These are phyloP conservation scores for Sandelia bainsii DNA, from an alignment of 2,797 vertebrate species.

Conservation along the genomic window DNA sequence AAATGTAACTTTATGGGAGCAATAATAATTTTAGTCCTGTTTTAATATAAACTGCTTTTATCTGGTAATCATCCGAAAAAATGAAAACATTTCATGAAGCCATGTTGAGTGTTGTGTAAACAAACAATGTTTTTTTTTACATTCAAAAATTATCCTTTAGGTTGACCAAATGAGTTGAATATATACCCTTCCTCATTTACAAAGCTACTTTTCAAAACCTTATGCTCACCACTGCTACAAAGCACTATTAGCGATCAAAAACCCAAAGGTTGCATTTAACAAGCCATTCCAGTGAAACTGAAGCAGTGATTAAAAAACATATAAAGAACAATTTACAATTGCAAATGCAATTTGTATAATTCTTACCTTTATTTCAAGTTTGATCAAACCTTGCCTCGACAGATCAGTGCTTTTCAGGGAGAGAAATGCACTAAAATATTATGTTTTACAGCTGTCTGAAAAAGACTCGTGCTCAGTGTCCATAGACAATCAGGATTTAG, in stretches of 20 bases:
- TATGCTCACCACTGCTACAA: background rate
- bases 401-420: slow-evolving; percentile 35
- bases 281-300: slow-evolving; percentile 1
- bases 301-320: background rate
- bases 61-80: too few species aligned
- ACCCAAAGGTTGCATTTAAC: slow-evolving; percentile 7
- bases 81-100: too few species aligned
- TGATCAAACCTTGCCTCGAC: slow-evolving; percentile 35
- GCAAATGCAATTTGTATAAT: background rate
- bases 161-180: too few species aligned
- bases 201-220: background rate
- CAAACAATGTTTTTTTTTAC: too few species aligned
- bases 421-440: slow-evolving; percentile 5
- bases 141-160: too few species aligned
- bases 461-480: slow-evolving; percentile 13
- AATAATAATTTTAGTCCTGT: background rate
- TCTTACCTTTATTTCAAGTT: slow-evolving; percentile 36
- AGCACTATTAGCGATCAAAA: background rate
- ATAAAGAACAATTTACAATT: slow-evolving; percentile 1
- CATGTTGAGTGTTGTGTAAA: too few species aligned
- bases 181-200: too few species aligned
- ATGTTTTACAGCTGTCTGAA: slow-evolving; percentile 31
- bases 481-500: slow-evolving; percentile 4
- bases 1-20: background rate
- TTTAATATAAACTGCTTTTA: too few species aligned